These are phyloP conservation scores for Timema podura DNA, from an alignment of 2,888 invertebrate species.

Conservation along the genomic window DNA sequence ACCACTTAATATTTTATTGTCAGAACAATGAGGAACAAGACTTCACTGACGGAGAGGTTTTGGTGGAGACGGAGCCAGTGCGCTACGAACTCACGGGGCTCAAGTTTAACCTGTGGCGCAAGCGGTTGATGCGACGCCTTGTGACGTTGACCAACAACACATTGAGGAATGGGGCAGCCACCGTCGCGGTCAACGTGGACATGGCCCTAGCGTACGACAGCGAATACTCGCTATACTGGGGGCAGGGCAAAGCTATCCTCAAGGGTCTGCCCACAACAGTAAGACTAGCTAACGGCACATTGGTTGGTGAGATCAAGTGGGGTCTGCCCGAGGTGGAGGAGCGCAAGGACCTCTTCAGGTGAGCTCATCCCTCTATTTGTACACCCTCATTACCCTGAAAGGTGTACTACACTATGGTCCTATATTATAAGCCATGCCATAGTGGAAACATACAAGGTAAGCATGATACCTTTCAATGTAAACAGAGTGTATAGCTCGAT, in stretches of 20 bases:
- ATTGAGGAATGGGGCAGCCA: constrained; percentile 47
- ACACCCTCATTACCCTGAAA: no score
- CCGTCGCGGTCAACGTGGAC: constrained; percentile 51
- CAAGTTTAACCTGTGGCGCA: constrained; percentile 43
- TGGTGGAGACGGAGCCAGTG: constrained; percentile 75
- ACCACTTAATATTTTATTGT: no score
- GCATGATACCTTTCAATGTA: no score
- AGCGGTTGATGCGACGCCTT: constrained; percentile 40
- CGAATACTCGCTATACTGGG: constrained; percentile 71
- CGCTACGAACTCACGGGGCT: constrained; percentile 69
- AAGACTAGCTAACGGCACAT: constrained; percentile 54
- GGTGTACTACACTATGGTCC: no score
- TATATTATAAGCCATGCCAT: no score
- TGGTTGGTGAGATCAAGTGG: constrained; percentile 64
- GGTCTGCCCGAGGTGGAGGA: constrained; percentile 54
- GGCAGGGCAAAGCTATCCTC: constrained; percentile 68
- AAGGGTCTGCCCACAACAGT: constrained; percentile 66
- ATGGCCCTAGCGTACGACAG: constrained; percentile 70
- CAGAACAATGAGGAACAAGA: constrained; percentile 52
- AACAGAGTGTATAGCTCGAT: no score
- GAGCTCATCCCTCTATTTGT: neutral
- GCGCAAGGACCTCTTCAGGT: constrained; percentile 43
- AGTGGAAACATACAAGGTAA: no score
- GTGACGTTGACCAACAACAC: constrained; percentile 44
- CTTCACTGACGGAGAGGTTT: constrained; percentile 65